phyloP scores from a whole-genome alignment of 2,888 invertebrate species.

The Pelosia muscerda region DNA sequence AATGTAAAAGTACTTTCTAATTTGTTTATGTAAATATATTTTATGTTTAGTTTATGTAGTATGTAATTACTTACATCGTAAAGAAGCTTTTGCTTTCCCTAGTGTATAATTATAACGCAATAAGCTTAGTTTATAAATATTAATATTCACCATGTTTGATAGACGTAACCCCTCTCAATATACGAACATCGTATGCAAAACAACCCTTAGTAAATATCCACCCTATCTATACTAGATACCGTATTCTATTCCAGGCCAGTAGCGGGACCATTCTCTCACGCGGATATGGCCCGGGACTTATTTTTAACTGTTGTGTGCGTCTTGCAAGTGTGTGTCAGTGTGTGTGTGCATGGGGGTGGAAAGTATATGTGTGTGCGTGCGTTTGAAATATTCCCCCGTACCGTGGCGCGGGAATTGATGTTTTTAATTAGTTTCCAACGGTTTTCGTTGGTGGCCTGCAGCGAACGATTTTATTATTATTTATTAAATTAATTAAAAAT shows the following conservation, averaged over 20 bases:
- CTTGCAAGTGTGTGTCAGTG: constrained; percentile 60
- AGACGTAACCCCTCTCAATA: neutral
- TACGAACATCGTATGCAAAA: constrained; percentile 29
- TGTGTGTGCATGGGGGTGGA: constrained; percentile 62
- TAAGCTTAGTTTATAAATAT: neutral
- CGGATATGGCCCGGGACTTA: constrained; percentile 82
- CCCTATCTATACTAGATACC: constrained; percentile 57
- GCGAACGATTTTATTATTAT: constrained; percentile 69
- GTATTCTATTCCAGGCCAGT: constrained; percentile 50
- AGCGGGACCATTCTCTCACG: constrained; percentile 77
- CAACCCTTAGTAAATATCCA: constrained; percentile 47
- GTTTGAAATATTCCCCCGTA: constrained; percentile 84
- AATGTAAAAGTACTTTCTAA: neutral
- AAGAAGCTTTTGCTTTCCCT: neutral
- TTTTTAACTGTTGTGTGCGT: constrained; percentile 82
- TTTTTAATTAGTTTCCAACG: constrained; percentile 86
- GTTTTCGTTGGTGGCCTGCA: constrained; percentile 80
- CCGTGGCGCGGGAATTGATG: constrained; percentile 82
- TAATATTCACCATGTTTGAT: neutral
- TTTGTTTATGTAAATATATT: neutral
- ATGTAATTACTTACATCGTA: neutral
- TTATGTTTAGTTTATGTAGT: neutral
- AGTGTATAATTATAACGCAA: neutral
- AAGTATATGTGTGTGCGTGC: constrained; percentile 72
- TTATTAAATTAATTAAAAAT: constrained; percentile 63